Conservation (phyloP, 2,113 vertebrate species). For the Manacus vitellinus region DNA sequence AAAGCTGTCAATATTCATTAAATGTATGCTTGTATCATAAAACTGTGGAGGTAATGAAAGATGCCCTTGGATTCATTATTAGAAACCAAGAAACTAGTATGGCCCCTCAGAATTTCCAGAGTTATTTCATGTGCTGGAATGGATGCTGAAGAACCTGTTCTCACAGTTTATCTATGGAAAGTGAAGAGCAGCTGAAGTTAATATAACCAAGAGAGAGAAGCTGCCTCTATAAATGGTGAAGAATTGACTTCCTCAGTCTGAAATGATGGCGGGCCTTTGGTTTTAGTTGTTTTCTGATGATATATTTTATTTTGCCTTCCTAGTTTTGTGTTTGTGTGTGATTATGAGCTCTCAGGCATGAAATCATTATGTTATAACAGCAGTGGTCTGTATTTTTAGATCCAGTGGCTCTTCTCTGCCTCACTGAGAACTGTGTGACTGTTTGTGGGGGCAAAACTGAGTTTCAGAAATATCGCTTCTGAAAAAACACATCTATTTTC, state of each 20-base stretch:
- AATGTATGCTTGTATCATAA: neutral
- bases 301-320: neutral
- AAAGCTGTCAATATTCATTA: neutral
- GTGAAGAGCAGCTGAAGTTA: neutral
- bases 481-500: neutral
- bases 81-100: neutral
- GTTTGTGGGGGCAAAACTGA: neutral
- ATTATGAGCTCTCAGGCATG: neutral
- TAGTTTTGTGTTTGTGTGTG: neutral
- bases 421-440: neutral
- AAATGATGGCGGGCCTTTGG: neutral
- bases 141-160: neutral
- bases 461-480: neutral
- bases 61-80: neutral
- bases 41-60: neutral
- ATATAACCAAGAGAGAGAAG: neutral
- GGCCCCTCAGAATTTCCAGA: neutral
- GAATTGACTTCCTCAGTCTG: neutral
- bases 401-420: neutral
- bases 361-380: neutral
- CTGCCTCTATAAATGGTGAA: neutral
- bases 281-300: neutral
- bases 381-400: neutral
- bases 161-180: neutral
- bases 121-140: neutral